Evolutionary conservation across 2,113 vertebrate genomes (phyloP).

Genomic region (Galemys pyrenaicus): DNA sequence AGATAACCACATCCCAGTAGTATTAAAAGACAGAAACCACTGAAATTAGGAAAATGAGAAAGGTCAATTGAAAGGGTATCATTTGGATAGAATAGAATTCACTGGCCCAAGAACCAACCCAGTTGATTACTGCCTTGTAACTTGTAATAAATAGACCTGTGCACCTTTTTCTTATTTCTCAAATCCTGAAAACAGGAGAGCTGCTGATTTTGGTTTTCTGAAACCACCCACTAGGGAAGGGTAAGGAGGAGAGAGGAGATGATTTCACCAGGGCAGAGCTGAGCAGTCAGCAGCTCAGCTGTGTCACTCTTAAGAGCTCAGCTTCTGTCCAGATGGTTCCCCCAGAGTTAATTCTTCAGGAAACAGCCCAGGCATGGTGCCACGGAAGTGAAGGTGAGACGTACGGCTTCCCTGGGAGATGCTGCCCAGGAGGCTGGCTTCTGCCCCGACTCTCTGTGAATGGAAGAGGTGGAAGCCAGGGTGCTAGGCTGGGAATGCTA

Average conservation of each 20-base stretch:
- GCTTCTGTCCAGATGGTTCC: not conserved
- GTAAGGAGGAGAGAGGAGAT: not conserved
- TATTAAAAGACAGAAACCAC: not conserved
- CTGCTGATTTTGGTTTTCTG: not conserved
- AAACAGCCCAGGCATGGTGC: not conserved
- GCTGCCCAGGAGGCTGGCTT: not conserved
- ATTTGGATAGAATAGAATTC: not conserved
- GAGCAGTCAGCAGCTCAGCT: not conserved
- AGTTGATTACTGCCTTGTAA: not conserved
- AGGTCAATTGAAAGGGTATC: not conserved
- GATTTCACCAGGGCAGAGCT: not conserved
- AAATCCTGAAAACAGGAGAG: not conserved
- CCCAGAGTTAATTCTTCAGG: not conserved
- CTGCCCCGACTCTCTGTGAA: not conserved
- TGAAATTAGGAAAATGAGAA: not conserved
- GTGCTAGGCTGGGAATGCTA: no score
- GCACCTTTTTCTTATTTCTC: not conserved
- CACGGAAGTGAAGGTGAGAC: not conserved
- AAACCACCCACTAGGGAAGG: not conserved
- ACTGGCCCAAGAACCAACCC: no score
- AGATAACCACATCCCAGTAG: not conserved
- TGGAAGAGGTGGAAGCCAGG: no score
- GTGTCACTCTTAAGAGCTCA: not conserved
- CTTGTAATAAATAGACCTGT: not conserved
- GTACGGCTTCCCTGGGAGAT: not conserved